These are phyloP conservation scores for Aphodius sticticus DNA, from an alignment of 2,888 invertebrate species.

Conservation along the genomic window DNA sequence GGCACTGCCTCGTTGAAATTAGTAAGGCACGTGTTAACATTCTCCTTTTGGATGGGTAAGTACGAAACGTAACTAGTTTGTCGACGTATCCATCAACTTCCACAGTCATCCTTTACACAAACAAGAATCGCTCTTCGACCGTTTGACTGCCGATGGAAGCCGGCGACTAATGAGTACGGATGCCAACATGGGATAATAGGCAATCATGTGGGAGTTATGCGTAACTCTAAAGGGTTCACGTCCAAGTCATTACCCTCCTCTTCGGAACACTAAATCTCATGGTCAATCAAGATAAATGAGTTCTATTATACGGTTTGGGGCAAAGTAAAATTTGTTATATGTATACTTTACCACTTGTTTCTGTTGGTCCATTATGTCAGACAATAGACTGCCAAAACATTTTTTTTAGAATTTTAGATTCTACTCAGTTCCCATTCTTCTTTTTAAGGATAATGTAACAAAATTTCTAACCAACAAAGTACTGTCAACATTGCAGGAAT, in stretches of 20 bases:
- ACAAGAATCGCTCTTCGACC: constrained; percentile 20
- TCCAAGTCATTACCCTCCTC: neutral
- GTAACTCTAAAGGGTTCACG: constrained; percentile 8
- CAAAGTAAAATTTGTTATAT: too few species aligned
- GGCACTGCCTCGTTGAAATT: constrained; percentile 17
- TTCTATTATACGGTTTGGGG: neutral
- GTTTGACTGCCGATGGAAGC: constrained; percentile 10
- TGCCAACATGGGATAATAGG: constrained; percentile 19
- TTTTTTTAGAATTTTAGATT: too few species aligned
- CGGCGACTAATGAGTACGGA: constrained; percentile 18
- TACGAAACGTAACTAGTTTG: constrained; percentile 13
- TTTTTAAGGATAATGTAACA: too few species aligned
- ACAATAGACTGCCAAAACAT: too few species aligned
- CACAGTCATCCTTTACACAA: constrained; percentile 18
- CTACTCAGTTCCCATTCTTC: too few species aligned
- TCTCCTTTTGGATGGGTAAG: constrained; percentile 12
- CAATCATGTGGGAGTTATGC: constrained; percentile 22
- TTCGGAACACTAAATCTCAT: neutral
- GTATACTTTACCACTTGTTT: too few species aligned
- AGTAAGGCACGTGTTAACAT: constrained; percentile 25
- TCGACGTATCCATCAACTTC: constrained; percentile 23
- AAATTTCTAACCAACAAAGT: too few species aligned
- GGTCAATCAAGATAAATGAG: neutral
- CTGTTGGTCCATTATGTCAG: too few species aligned
- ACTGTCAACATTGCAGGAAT: too few species aligned